A percentile compares a stretch with the other conserved stretches of the same genome.
Conservation (phyloP, 2,888 invertebrate species). For the Alsophila aescularia region DNA sequence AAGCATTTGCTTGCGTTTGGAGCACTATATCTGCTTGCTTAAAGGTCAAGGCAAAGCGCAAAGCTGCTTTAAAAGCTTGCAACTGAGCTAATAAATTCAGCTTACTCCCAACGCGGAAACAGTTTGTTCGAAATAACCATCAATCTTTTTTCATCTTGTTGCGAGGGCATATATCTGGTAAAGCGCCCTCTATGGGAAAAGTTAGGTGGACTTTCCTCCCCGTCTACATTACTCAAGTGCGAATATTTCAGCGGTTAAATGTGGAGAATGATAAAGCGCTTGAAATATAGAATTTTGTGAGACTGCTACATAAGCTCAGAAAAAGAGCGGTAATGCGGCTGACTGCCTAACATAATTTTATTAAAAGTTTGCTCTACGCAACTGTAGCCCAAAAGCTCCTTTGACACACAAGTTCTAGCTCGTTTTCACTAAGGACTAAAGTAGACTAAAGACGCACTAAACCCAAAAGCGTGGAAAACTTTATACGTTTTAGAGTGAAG, state of each 20-base stretch:
- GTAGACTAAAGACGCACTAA: slow-evolving; percentile 4
- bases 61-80: slow-evolving; percentile 30
- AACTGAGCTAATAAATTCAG: slow-evolving; percentile 47
- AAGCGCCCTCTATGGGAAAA: slow-evolving; percentile 34
- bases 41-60: background rate
- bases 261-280: slow-evolving; percentile 33
- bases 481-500: slow-evolving; percentile 1
- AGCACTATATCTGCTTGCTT: slow-evolving; percentile 1
- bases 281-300: background rate
- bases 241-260: slow-evolving; percentile 23
- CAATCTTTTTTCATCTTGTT: slow-evolving; percentile 60
- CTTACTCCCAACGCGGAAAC: slow-evolving; percentile 47
- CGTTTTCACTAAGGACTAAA: background rate
- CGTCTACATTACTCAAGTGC: background rate
- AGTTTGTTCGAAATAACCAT: slow-evolving; percentile 49
- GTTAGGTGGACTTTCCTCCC: slow-evolving; percentile 34
- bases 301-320: too few species aligned
- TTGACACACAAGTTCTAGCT: background rate
- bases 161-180: slow-evolving; percentile 25
- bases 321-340: too few species aligned
- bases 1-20: background rate
- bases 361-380: background rate
- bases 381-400: background rate
- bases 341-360: background rate
- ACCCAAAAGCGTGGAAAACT: background rate